Evolutionary conservation across 2,888 invertebrate species (phyloP), one percentile per base, ranked within the genome.

Genomic region (Blastobasis adustella): DNA sequence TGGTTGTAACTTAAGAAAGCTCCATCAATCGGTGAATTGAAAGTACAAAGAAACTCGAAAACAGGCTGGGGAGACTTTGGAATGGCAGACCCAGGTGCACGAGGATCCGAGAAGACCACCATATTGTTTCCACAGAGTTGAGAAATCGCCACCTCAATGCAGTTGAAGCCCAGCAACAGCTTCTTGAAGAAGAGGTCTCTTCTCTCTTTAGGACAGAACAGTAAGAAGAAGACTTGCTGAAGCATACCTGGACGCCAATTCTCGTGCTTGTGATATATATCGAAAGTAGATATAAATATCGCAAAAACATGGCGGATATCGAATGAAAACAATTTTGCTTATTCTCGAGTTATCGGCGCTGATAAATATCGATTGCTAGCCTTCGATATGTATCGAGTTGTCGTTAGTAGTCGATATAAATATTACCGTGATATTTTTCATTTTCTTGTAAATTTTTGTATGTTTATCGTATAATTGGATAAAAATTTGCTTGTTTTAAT

Each of bases 31-130:
- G 40, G 49, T 49, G 49, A 49, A 49, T 45, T 10, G 45, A 45
- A 49, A 39, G 23, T 49, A 37, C 40, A 39, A 49, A 49, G 45
- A 45, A 38, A 45, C 49, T 45, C 45, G 49, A 49, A 49, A 49
- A 45, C 49, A 49, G 45, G n/a, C 39, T 50, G 43, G 41, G 50
- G 50, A 50, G 50, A 50, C 46, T 41, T n/a, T 9, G 50, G 40
- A 50, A 50, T 50, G 49, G 49, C 45, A 49, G 45, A 49, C 45
- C 45, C 49, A 51, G 47, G 44, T 48, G 48, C 48, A 48, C 48
- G 7, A 41, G 48, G 39, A 48, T 41, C 41, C 40, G 48, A 48
- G 48, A 48, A 48, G 48, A 48, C 41, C 48, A 41, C 5, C 41
- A 37, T 48, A 48, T 48, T 48, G 46, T 38, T 38, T 46, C 46